Conservation (phyloP, 2,113 vertebrate genomes). For the Terrapene triunguis region DNA sequence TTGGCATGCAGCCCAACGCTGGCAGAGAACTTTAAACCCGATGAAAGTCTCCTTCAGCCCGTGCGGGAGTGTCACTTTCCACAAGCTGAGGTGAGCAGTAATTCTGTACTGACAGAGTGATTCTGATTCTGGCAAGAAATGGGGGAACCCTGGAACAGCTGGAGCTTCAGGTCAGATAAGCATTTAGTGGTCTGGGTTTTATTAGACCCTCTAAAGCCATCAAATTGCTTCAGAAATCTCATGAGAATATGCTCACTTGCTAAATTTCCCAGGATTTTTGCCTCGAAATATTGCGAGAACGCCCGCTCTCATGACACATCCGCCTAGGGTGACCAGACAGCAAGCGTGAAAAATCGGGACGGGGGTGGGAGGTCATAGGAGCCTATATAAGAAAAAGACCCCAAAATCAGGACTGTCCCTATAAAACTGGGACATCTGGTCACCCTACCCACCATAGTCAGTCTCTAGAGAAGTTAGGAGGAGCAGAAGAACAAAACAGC, state of each 20-base stretch:
- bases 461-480: too few species aligned
- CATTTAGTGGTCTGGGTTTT: background rate
- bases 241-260: background rate
- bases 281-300: background rate
- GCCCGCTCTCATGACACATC: background rate
- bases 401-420: too few species aligned
- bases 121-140: background rate
- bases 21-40: background rate
- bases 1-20: background rate
- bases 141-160: background rate
- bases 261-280: accelerated
- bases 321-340: background rate
- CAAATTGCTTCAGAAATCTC: background rate
- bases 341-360: too few species aligned
- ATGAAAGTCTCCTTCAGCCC: background rate
- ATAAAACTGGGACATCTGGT: too few species aligned
- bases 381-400: too few species aligned
- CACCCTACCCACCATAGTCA: background rate
- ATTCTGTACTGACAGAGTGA: background rate
- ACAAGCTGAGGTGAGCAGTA: background rate
- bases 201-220: background rate
- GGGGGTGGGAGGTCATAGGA: too few species aligned
- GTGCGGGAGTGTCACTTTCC: background rate
- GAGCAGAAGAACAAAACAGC: background rate
- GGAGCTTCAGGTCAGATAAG: background rate